Evolutionary conservation across 2,888 invertebrate genomes (phyloP), one percentile per base, ranked within the genome.

Genomic region (Villa cingulata): DNA sequence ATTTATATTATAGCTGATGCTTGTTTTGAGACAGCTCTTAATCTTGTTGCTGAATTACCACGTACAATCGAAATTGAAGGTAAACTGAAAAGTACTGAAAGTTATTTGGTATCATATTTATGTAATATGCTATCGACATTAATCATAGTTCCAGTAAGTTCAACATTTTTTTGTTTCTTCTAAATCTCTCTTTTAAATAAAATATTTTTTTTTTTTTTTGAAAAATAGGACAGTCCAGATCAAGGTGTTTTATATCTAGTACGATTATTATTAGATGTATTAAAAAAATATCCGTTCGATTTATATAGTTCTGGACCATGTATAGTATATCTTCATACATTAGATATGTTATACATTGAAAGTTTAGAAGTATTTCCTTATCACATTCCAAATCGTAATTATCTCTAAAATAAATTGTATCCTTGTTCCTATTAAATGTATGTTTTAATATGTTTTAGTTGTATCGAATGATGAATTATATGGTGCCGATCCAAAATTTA

Each of bases 391-490:
- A 82, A 80, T 72, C 86, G 67, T 67, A 53, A 54, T 36, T 32
- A 39, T 10, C 3, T 32, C 85, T 84, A 62, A n/a, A 37, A n/a
- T 18, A 19, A 17, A 37, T 52, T 44, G 38, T 38, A 44, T 39
- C 51, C 36, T 44, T 53, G 52, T 56, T 57, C 71, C 72, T 59
- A 40, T 18, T 38, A 44, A 17, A 19, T 27, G 45, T 29, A 6
- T 23, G 23, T n/a, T 44, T 50, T 36, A 51, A 17, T 46, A 52
- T 53, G 23, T 49, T 34, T 19, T 56, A 81, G 90, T 95, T 51
- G 83, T 94, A 60, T 91, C 94, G 4, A 96, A 96, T 64, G 94
- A 96, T 66, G 77, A 83, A 48, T 70, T 96, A 37, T 96, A 95
- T 63, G 94, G 94, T 9, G 80, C 83, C 14, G 92, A 94, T 70